Evolutionary conservation across 2,113 vertebrate genomes (phyloP).

Genomic region (Myotis yumanensis): DNA sequence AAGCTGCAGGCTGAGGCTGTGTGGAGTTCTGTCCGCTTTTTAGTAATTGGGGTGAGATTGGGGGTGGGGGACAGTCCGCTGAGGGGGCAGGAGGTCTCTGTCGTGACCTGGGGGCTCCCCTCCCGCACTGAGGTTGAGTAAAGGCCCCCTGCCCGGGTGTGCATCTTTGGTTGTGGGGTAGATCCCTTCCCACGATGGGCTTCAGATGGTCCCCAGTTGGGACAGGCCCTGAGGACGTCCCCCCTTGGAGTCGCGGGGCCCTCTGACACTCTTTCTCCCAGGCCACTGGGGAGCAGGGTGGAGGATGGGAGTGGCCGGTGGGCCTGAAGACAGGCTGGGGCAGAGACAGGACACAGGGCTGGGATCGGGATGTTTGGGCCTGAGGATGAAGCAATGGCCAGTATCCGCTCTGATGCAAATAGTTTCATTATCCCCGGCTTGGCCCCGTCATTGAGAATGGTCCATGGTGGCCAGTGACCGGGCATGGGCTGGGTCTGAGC

Average conservation of each 20-base stretch:
- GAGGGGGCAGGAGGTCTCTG: not conserved
- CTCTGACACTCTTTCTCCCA: not conserved
- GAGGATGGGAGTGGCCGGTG: not conserved
- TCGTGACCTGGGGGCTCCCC: not conserved
- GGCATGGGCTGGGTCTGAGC: fast-evolving
- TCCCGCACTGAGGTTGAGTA: fast-evolving
- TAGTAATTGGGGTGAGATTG: too few relatives aligned
- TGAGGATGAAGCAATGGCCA: too few relatives aligned
- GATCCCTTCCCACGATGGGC: not conserved
- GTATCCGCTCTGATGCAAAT: fast-evolving
- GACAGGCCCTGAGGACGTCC: not conserved
- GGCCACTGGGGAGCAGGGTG: not conserved
- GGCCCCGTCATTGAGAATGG: not conserved
- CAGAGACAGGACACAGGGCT: not conserved
- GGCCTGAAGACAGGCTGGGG: not conserved
- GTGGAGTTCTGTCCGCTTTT: not conserved
- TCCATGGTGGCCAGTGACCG: fast-evolving
- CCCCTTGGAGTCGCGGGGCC: not conserved
- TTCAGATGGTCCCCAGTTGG: not conserved
- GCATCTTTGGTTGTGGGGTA: not conserved
- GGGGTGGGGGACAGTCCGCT: not conserved
- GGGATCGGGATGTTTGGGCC: fast-evolving
- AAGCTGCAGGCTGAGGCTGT: not conserved
- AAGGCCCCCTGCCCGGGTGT: too few relatives aligned
- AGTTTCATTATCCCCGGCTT: fast-evolving